These are phyloP conservation scores for Andrena fulva DNA, from an alignment of 2,888 invertebrate genomes.

Conservation along the genomic window DNA sequence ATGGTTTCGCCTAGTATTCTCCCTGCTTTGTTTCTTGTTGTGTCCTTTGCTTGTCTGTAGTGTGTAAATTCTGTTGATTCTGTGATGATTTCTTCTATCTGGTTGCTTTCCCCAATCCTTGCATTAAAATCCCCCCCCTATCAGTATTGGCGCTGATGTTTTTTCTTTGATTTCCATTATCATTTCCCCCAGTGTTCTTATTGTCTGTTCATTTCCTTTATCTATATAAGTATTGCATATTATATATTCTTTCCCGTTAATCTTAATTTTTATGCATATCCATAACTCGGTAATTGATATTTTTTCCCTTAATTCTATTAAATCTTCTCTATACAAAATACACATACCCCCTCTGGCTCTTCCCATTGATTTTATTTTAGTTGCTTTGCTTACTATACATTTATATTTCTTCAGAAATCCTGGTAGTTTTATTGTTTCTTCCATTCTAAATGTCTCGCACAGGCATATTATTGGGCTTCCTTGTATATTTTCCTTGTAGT, in stretches of 20 bases:
- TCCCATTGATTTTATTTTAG: not conserved
- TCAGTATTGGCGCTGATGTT: not conserved
- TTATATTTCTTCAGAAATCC: not conserved
- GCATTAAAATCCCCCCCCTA: too few relatives aligned
- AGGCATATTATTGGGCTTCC: not conserved
- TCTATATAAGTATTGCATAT: not conserved
- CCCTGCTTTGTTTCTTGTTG: too few relatives aligned
- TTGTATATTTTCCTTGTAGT: not conserved
- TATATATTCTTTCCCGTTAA: not conserved
- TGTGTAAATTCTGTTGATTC: too few relatives aligned
- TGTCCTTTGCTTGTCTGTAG: too few relatives aligned
- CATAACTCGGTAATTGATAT: not conserved
- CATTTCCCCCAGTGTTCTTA: not conserved
- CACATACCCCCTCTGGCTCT: not conserved
- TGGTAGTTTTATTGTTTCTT: not conserved
- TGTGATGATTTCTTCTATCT: too few relatives aligned
- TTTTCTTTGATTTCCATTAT: not conserved
- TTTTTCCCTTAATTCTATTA: not conserved
- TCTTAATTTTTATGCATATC: not conserved
- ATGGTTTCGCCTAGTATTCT: too few relatives aligned
- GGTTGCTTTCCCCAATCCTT: too few relatives aligned
- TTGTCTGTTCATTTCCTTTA: not conserved
- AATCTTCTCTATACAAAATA: not conserved
- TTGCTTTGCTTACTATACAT: not conserved
- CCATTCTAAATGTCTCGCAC: not conserved